Evolutionary conservation across 2,797 vertebrate species (phyloP).

Genomic region (Hybognathus amarus): DNA sequence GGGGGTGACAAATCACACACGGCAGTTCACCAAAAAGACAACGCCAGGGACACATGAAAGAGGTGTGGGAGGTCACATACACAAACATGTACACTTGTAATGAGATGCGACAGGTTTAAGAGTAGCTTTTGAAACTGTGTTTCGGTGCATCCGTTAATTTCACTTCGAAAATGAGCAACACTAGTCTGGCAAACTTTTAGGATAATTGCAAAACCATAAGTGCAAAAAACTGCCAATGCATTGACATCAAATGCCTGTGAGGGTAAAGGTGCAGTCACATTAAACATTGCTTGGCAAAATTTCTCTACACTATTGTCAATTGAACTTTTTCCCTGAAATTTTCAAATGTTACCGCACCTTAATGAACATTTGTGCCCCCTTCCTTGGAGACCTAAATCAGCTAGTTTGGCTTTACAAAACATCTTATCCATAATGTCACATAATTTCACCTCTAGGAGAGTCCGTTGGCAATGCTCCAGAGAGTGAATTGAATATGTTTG

Average conservation of each 20-base stretch:
- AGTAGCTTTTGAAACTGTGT: not conserved
- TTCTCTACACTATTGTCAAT: not conserved
- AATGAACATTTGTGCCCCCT: not conserved
- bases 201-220: conserved; percentile 3
- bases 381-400: conserved; percentile 15
- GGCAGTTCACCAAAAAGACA: conserved; percentile 42
- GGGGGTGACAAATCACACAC: conserved; percentile 72
- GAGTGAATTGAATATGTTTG: conserved; percentile 78
- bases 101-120: conserved; percentile 18
- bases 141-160: not conserved
- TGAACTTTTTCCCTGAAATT: not conserved
- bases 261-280: not conserved
- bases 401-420: conserved; percentile 46
- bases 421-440: conserved; percentile 68
- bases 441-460: conserved; percentile 68
- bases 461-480: conserved; percentile 75
- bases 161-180: not conserved
- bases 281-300: not conserved
- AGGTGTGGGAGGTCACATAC: conserved; percentile 46
- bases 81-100: conserved; percentile 16
- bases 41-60: conserved; percentile 14
- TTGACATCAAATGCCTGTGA: not conserved
- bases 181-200: not conserved
- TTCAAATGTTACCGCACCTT: not conserved
- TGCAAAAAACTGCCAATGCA: not conserved